phyloP scores from a whole-genome alignment of 1,140 invertebrate species.

The Solenopsis invicta region DNA sequence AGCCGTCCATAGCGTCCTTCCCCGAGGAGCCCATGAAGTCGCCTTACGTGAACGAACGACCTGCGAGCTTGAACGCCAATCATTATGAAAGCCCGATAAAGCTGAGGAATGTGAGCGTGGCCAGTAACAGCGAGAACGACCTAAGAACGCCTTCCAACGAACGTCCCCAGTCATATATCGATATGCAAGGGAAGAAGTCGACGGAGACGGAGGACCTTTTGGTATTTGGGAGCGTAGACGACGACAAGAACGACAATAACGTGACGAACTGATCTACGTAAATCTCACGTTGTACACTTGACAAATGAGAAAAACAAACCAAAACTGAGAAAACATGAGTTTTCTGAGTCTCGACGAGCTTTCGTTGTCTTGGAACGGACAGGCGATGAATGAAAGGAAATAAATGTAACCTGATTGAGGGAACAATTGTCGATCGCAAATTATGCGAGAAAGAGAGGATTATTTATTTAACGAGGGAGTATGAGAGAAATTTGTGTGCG shows the following conservation, averaged over 20 bases:
- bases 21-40: constrained; percentile 75
- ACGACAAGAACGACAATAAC: constrained; percentile 71
- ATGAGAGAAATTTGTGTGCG: constrained; percentile 3
- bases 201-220: constrained; percentile 76
- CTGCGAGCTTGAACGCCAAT: constrained; percentile 70
- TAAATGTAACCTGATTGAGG: background rate
- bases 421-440: constrained; percentile 1
- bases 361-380: background rate
- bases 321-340: constrained; percentile 3
- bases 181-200: constrained; percentile 84
- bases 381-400: background rate
- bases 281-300: constrained; percentile 15
- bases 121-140: constrained; percentile 84
- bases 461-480: constrained; percentile 38
- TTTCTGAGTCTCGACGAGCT: background rate
- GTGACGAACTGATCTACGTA: constrained; percentile 39
- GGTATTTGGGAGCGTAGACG: constrained; percentile 67
- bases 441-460: constrained; percentile 11
- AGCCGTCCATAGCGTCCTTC: constrained; percentile 76
- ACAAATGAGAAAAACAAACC: constrained; percentile 25
- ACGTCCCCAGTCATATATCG: constrained; percentile 86
- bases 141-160: constrained; percentile 82
- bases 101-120: constrained; percentile 79
- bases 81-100: constrained; percentile 87
- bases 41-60: constrained; percentile 82